Evolutionary conservation across 1,140 invertebrate species (phyloP), one percentile per base, ranked within the genome.

Genomic region (Tetramorium alpestre): DNA sequence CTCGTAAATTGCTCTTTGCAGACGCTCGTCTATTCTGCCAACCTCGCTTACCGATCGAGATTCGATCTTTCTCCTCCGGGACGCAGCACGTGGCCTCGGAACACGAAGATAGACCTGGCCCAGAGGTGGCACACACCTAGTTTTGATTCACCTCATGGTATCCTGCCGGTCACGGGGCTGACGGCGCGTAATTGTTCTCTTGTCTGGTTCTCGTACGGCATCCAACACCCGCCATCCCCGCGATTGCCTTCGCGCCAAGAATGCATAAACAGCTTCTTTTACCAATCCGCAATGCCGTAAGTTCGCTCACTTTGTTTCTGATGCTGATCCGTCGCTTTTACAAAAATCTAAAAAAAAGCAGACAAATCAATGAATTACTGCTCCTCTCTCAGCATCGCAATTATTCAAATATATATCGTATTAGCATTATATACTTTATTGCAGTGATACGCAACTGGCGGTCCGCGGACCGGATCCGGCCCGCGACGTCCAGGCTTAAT

Each of bases 181-280:
- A 94, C 93, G 92, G 93, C 91, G 92, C 92, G 93, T 94, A 94
- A 94, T 94, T 94, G 94, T 94, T 94, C 94, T 93, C 94, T 92
- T 93, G 92, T 94, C 93, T 93, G 93, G 47, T 92, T 91, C 93
- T 91, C 88, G 82, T 87, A 87, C 86, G 86, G 87, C 88, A 81
- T 85, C 88, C 91, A 87, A 86, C 88, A 89, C 86, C 56, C 87
- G 85, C 86, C 89, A 88, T 86, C 91, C 85, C 90, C 87, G 88
- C 93, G 92, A 94, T 94, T 94, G 93, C 93, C 88, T 93, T 87
- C 93, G 92, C 91, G 92, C 88, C 92, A 91, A 92, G 93, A 94
- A 94, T 94, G 92, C 91, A 92, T 93, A 93, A 94, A 86, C 93
- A 94, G 92, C 47, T 84, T 69, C 75, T 85, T 87, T 88, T 89